A percentile compares a stretch with the other conserved stretches of the same genome.
Conservation (phyloP, 2,888 invertebrate genomes). For the Acanthacorydalis orientalis region DNA sequence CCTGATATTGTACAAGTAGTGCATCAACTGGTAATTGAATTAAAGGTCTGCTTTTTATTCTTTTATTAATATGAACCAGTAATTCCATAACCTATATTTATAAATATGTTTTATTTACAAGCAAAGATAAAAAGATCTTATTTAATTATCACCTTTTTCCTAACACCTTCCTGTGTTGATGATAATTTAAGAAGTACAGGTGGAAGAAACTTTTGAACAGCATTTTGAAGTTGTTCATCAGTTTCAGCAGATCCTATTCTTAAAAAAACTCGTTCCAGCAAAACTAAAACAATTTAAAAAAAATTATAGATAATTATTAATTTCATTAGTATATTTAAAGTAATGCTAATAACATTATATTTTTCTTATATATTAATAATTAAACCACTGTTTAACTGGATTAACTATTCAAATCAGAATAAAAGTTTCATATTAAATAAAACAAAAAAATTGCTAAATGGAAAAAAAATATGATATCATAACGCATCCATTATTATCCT, state of each 20-base stretch:
- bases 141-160: constrained; percentile 24
- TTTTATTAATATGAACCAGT: constrained; percentile 77
- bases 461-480: no score
- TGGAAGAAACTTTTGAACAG: constrained; percentile 65
- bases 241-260: constrained; percentile 77
- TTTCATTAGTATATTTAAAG: no score
- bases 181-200: constrained; percentile 83
- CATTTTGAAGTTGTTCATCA: constrained; percentile 74
- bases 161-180: constrained; percentile 70
- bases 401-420: no score
- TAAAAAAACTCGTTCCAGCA: constrained; percentile 77
- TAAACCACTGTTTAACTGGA: no score
- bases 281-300: constrained; percentile 31
- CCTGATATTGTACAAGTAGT: constrained; percentile 62
- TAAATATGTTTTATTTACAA: constrained; percentile 3
- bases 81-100: constrained; percentile 69
- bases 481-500: no score
- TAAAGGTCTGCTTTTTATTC: constrained; percentile 66
- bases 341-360: no score
- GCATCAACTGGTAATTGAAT: constrained; percentile 78
- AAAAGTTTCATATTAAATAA: no score
- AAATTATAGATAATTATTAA: no score
- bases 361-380: no score
- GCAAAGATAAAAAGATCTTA: neutral
- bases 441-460: no score